These are phyloP conservation scores for Rhagologus leucostigma DNA, from an alignment of 2,113 vertebrate species.

Conservation along the genomic window DNA sequence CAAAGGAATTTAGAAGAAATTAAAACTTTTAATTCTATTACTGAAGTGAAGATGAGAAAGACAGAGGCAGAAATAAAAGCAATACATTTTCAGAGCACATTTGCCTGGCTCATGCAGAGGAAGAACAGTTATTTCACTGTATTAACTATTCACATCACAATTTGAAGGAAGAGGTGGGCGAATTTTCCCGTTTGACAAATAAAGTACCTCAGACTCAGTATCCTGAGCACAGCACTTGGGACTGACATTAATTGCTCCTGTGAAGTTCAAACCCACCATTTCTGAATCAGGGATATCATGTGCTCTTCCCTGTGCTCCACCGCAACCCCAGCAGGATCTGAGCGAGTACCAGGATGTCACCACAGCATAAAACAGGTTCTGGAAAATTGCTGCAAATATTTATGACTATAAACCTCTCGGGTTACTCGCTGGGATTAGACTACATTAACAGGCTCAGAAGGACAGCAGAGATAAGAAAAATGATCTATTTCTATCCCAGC, in stretches of 20 bases:
- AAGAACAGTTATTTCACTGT: not conserved
- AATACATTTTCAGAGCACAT: not conserved
- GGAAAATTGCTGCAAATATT: not conserved
- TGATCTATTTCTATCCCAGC: conserved; percentile 1
- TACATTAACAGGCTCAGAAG: conserved; percentile 42
- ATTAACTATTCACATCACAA: not conserved
- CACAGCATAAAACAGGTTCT: not conserved
- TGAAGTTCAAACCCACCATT: not conserved
- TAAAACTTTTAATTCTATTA: not conserved
- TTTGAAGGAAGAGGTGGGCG: not conserved
- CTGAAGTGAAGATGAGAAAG: not conserved
- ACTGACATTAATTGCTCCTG: not conserved
- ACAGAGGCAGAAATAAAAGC: not conserved
- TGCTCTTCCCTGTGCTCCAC: not conserved
- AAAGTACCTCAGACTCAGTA: not conserved
- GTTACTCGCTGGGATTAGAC: not conserved
- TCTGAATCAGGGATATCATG: not conserved
- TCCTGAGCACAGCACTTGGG: not conserved
- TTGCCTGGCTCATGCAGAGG: not conserved
- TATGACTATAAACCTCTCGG: not conserved
- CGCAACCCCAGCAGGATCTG: not conserved
- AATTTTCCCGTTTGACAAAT: conserved; percentile 11
- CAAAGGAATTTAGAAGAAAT: not conserved
- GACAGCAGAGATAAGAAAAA: conserved; percentile 24
- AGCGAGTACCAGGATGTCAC: not conserved